Evolutionary conservation across 2,888 invertebrate genomes (phyloP).

Genomic region (Falcaria lacertinaria): DNA sequence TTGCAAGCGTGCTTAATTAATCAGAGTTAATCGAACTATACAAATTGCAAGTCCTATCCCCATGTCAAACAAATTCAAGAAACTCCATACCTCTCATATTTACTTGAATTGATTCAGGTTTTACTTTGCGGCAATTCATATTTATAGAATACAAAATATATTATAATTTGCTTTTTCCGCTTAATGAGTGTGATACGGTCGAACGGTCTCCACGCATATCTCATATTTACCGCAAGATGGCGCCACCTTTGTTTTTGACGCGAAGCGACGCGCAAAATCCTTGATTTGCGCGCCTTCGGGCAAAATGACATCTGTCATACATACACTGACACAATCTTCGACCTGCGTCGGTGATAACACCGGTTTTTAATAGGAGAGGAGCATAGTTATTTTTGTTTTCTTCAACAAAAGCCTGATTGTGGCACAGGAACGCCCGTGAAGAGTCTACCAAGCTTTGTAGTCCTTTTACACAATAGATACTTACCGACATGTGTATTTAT

Average conservation of each 20-base stretch:
- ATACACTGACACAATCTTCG: slow-evolving; percentile 6
- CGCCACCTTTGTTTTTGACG: slow-evolving; percentile 30
- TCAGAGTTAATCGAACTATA: no score
- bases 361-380: neutral
- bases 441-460: slow-evolving; percentile 20
- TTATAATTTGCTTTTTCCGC: no score
- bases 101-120: no score
- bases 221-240: slow-evolving; percentile 14
- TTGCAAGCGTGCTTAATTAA: no score
- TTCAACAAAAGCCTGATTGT: slow-evolving; percentile 38
- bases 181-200: no score
- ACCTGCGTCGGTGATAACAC: slow-evolving; percentile 1
- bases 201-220: no score
- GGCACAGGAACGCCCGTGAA: slow-evolving; percentile 31
- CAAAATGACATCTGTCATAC: slow-evolving; percentile 25
- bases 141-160: no score
- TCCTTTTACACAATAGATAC: slow-evolving; percentile 4
- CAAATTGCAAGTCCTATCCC: no score
- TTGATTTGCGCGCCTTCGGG: slow-evolving; percentile 36
- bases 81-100: no score
- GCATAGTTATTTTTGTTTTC: slow-evolving; percentile 11
- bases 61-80: no score
- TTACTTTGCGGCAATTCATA: no score
- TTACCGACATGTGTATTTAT: no score
- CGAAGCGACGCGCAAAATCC: slow-evolving; percentile 31